These are phyloP conservation scores for Forpus xanthops DNA, from an alignment of 2,797 vertebrate species.

Conservation along the genomic window DNA sequence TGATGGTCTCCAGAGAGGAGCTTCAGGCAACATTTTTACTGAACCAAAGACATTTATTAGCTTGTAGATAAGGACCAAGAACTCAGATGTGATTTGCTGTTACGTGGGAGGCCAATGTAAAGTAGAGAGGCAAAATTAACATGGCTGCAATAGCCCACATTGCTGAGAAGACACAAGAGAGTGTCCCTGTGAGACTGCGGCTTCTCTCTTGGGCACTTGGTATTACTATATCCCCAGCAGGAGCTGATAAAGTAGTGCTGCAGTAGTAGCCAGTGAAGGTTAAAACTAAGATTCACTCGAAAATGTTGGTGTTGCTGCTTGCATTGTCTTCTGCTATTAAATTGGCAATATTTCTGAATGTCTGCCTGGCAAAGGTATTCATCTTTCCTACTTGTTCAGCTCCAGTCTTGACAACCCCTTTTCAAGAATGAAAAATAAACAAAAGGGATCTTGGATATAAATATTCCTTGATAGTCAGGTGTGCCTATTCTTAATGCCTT, in stretches of 20 bases:
- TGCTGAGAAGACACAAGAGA: neutral
- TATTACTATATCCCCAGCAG: neutral
- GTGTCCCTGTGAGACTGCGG: neutral
- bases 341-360: neutral
- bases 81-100: neutral
- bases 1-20: neutral
- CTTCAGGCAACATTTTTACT: neutral
- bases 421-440: neutral
- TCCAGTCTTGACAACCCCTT: neutral
- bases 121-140: neutral
- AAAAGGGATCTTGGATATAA: neutral
- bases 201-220: neutral
- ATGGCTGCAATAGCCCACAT: neutral
- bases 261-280: neutral
- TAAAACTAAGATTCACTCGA: neutral
- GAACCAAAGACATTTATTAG: neutral
- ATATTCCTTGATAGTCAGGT: neutral
- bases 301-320: neutral
- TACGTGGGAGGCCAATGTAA: neutral
- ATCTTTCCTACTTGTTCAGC: neutral
- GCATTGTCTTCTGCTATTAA: neutral
- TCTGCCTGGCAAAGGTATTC: neutral
- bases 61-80: neutral
- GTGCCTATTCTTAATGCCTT: neutral
- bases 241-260: neutral